Base-by-base conservation (phyloP, 2,797 vertebrate genomes). In the Loriculus beryllinus region DNA sequence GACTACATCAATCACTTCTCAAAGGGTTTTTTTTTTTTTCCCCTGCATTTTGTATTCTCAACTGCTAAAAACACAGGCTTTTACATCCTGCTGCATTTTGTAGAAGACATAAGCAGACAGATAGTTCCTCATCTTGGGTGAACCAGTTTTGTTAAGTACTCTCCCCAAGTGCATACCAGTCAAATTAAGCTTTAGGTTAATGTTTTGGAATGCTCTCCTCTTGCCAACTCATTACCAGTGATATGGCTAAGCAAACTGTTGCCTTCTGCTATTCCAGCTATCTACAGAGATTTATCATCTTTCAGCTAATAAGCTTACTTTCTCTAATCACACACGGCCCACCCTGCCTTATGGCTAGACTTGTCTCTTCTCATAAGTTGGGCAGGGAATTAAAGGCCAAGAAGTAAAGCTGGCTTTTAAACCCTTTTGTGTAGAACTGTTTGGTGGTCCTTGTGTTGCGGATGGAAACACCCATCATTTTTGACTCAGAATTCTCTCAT, bases 301-400 rank as follows among this genome's bases (percentile, higher is more conserved):
- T 92, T 87, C 88, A 54, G 72, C 71, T 97, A 94, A 94, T 83
- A 60, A 79, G 75, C 92, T 96, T 87, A 68, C 86, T 83, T 96
- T 92, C 92, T 63, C 64, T 86, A 87, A 89, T 80, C 96, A 59
- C 88, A 12, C 14, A 3, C 0, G 18, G 35, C 69, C 90, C 93
- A 81, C 83, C 94, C 86, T 1, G 0, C 93, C 90, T 92, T 96
- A 91, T 91, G 92, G 91, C 86, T 84, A 49, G 67, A 57, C 74
- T 91, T 90, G 79, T 43, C 57, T 86, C 51, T 77, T 86, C 74
- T 90, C 43, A 19, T 72, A 72, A 79, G 47, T 76, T 59, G 54
- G 10, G 54, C 63, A 67, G 47, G 86, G 63, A 80, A 70, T 49
- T 74, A 76, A 82, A 96, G 70, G 42, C 78, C 80, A 88, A 90